Conservation (phyloP, 2,113 vertebrate genomes). For the Collichthys lucidus region DNA sequence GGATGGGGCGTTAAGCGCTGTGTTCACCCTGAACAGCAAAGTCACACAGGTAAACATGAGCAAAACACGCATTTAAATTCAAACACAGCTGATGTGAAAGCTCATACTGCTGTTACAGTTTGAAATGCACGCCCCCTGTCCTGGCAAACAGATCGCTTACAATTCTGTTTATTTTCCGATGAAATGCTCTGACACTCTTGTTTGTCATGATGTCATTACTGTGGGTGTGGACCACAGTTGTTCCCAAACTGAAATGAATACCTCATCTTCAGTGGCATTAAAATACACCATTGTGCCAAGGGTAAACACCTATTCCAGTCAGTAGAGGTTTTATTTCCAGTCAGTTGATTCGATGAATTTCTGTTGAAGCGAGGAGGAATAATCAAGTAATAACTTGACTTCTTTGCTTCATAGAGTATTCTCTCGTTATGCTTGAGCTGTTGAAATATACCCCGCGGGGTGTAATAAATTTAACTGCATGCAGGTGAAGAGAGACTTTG, state of each 20-base stretch:
- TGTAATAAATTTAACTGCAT: conserved; percentile 10
- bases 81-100: neutral
- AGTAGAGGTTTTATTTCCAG: conserved; percentile 7
- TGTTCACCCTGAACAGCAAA: conserved; percentile 86
- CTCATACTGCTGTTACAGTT: neutral
- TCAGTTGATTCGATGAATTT: conserved; percentile 37
- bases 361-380: neutral
- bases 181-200: neutral
- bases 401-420: neutral
- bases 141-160: neutral
- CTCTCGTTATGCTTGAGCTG: neutral
- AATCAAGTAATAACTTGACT: conserved; percentile 44
- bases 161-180: neutral
- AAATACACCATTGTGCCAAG: conserved; percentile 15
- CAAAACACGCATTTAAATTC: neutral
- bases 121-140: neutral
- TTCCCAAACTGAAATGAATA: conserved; percentile 23
- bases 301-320: conserved; percentile 10
- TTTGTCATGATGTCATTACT: conserved; percentile 1
- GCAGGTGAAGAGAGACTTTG: neutral
- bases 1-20: conserved; percentile 87
- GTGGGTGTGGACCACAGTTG: conserved; percentile 34
- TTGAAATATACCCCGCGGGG: conserved; percentile 13
- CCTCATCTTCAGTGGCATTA: conserved; percentile 8
- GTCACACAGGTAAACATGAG: conserved; percentile 85